phyloP scores from a whole-genome alignment of 2,888 invertebrate genomes.

The Melieria picta region DNA sequence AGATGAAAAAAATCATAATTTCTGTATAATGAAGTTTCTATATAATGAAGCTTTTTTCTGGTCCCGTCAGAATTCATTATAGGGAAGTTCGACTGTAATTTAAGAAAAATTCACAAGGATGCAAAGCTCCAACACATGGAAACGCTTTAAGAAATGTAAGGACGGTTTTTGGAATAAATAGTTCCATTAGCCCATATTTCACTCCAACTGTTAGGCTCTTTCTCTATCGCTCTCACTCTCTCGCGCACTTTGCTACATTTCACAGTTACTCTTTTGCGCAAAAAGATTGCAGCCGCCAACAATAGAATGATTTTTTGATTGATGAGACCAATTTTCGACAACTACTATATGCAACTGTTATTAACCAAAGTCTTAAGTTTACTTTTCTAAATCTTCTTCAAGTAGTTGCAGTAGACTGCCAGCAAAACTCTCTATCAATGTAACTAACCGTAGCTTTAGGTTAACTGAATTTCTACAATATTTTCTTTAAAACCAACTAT shows the following conservation, averaged over 20 bases:
- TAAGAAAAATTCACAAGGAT: no score
- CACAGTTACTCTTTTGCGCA: conserved; percentile 61
- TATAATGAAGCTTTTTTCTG: no score
- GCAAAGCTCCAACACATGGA: no score
- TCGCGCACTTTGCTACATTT: conserved; percentile 33
- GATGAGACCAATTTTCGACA: background rate
- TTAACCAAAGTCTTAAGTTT: conserved; percentile 38
- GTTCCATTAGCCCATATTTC: no score
- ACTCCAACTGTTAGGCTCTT: no score
- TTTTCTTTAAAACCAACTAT: conserved; percentile 7
- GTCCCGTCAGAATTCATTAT: no score
- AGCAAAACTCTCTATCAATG: background rate
- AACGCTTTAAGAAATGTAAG: no score
- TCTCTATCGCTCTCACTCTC: no score
- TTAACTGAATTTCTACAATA: conserved; percentile 4
- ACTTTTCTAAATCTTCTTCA: conserved; percentile 33
- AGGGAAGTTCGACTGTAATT: no score
- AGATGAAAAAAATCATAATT: no score
- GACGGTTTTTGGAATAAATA: no score
- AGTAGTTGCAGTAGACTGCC: conserved; percentile 49
- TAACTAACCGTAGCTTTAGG: conserved; percentile 4
- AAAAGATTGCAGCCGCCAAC: conserved; percentile 56
- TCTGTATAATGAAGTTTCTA: no score
- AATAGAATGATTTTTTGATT: background rate
- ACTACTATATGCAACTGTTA: conserved; percentile 27